Conservation (phyloP, 2,888 invertebrate species). For the Ophioninae sp. region DNA sequence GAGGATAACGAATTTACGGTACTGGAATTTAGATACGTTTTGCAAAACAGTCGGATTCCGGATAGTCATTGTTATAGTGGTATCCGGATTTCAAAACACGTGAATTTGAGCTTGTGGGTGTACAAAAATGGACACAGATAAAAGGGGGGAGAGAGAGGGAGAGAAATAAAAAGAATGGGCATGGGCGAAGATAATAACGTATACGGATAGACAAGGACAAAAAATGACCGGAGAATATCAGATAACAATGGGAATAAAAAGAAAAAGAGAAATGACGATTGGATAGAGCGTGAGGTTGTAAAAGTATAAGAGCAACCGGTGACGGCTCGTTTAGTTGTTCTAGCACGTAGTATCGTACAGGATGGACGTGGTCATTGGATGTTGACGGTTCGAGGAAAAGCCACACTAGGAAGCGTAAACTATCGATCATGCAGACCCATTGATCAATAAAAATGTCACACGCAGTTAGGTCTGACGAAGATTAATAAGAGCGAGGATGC, state of each 20-base stretch:
- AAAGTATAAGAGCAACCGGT: slow-evolving; percentile 20
- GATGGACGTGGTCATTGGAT: slow-evolving; percentile 9
- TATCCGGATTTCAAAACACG: neutral
- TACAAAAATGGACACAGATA: neutral
- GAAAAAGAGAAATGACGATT: neutral
- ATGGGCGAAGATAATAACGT: neutral
- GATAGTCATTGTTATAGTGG: neutral
- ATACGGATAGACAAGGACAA: slow-evolving; percentile 16
- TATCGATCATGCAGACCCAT: slow-evolving; percentile 49
- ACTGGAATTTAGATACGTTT: neutral
- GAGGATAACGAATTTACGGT: neutral
- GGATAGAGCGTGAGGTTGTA: slow-evolving; percentile 15
- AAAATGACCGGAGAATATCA: neutral
- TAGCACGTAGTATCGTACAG: slow-evolving; percentile 13
- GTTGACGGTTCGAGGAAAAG: slow-evolving; percentile 20
- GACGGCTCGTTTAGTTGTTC: slow-evolving; percentile 10
- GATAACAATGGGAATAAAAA: neutral
- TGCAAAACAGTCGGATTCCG: neutral
- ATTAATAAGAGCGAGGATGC: slow-evolving; percentile 51
- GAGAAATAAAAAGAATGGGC: neutral
- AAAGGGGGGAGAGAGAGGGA: neutral
- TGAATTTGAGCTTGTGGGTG: neutral
- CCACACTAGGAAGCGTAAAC: slow-evolving; percentile 12
- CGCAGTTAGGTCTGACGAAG: slow-evolving; percentile 30
- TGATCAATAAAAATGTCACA: slow-evolving; percentile 57